Percentiles rank a stretch among this genome's conserved stretches.
Evolutionary conservation across 2,113 vertebrate species (phyloP).

Genomic region (Uria aalge): DNA sequence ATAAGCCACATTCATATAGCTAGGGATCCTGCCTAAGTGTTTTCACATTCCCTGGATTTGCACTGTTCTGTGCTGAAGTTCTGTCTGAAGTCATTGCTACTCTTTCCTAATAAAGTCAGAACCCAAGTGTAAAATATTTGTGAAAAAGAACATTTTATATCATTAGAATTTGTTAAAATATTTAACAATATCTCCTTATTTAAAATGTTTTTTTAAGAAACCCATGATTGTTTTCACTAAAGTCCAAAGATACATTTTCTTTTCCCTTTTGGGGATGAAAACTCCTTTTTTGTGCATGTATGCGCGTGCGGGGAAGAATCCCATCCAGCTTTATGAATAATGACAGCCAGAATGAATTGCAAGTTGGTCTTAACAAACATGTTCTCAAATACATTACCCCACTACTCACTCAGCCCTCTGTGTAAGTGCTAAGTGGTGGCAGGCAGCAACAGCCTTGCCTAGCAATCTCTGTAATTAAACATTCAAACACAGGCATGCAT

Average conservation of each 20-base stretch:
- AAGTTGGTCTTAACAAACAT: conserved; percentile 59
- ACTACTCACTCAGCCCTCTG: conserved; percentile 32
- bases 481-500: conserved; percentile 55
- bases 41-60: background rate
- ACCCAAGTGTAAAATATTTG: background rate
- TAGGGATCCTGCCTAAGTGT: background rate
- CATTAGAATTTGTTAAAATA: background rate
- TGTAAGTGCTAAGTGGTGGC: conserved; percentile 57
- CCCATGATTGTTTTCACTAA: background rate
- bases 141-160: background rate
- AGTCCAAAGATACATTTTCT: background rate
- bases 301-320: background rate
- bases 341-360: conserved; percentile 48
- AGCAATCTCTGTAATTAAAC: conserved; percentile 63
- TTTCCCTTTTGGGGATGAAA: background rate
- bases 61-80: background rate
- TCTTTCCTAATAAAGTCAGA: background rate
- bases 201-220: background rate
- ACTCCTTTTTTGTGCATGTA: background rate
- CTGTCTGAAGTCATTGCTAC: background rate
- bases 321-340: conserved; percentile 31
- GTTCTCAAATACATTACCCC: conserved; percentile 48
- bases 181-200: background rate
- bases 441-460: conserved; percentile 50
- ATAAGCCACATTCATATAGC: background rate